These are phyloP conservation scores for Austrofundulus limnaeus DNA, from an alignment of 2,113 vertebrate genomes.

Conservation along the genomic window DNA sequence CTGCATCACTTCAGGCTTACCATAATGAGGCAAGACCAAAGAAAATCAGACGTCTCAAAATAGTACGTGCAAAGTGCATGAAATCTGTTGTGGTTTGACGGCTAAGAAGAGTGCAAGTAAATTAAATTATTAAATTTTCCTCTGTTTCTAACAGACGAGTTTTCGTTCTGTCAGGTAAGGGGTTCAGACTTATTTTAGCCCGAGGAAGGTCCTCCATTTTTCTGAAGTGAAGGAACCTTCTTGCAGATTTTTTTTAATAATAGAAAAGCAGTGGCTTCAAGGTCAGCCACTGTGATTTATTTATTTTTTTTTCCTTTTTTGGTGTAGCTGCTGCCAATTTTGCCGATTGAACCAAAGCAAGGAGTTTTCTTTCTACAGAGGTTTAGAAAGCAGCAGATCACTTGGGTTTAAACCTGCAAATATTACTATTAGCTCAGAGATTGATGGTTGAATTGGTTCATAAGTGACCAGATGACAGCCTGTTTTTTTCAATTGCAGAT, in stretches of 20 bases:
- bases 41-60: constrained; percentile 8
- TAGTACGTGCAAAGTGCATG: constrained; percentile 4
- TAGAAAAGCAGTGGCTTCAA: too few relatives aligned
- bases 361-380: too few relatives aligned
- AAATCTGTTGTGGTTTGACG: background rate
- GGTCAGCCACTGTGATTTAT: too few relatives aligned
- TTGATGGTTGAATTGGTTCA: background rate
- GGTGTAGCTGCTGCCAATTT: too few relatives aligned
- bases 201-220: background rate
- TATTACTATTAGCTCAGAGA: too few relatives aligned
- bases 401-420: too few relatives aligned
- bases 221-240: background rate
- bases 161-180: background rate
- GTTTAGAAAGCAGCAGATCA: too few relatives aligned
- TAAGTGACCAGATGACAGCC: background rate
- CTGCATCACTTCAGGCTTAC: constrained; percentile 40
- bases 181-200: background rate
- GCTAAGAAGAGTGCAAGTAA: background rate
- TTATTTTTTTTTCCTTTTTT: too few relatives aligned
- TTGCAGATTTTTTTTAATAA: background rate
- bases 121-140: background rate
- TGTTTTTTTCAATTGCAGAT: background rate
- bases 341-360: too few relatives aligned
- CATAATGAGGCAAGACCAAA: constrained; percentile 42
- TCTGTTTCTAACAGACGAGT: background rate